These are phyloP conservation scores for Thaumatotibia leucotreta DNA, from an alignment of 1,140 invertebrate genomes.

Conservation along the genomic window DNA sequence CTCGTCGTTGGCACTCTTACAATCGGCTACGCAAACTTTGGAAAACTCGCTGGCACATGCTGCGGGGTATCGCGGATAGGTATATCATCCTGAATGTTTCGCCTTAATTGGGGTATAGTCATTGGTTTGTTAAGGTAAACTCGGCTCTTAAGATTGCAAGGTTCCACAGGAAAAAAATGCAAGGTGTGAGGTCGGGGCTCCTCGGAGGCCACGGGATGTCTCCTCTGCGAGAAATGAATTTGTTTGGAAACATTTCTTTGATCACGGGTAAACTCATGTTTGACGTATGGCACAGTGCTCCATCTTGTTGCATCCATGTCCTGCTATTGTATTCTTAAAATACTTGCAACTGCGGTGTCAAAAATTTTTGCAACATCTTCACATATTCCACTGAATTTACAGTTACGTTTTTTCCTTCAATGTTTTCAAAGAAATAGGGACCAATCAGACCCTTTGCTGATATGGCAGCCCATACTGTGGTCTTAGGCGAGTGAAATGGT, in stretches of 20 bases:
- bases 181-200: slow-evolving; percentile 35
- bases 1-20: slow-evolving; percentile 1
- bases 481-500: slow-evolving; percentile 46
- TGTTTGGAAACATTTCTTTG: slow-evolving; percentile 27
- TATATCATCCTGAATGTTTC: not conserved
- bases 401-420: slow-evolving; percentile 34
- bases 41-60: slow-evolving; percentile 10
- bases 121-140: not conserved
- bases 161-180: not conserved
- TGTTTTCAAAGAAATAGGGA: slow-evolving; percentile 31
- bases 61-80: not conserved
- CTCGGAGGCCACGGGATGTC: slow-evolving; percentile 32
- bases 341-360: slow-evolving; percentile 26
- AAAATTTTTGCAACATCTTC: slow-evolving; percentile 33
- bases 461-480: slow-evolving; percentile 29
- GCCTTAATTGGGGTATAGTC: slow-evolving; percentile 7
- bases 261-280: slow-evolving; percentile 29
- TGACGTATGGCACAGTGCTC: slow-evolving; percentile 35
- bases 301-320: slow-evolving; percentile 33
- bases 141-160: not conserved
- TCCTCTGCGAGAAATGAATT: slow-evolving; percentile 34
- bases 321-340: slow-evolving; percentile 31
- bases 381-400: too few species aligned
- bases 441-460: slow-evolving; percentile 33
- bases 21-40: slow-evolving; percentile 14